Percentiles rank a stretch among this genome's conserved stretches.
Evolutionary conservation across 2,797 vertebrate species (phyloP).

Genomic region (Pantherophis vulpinus): DNA sequence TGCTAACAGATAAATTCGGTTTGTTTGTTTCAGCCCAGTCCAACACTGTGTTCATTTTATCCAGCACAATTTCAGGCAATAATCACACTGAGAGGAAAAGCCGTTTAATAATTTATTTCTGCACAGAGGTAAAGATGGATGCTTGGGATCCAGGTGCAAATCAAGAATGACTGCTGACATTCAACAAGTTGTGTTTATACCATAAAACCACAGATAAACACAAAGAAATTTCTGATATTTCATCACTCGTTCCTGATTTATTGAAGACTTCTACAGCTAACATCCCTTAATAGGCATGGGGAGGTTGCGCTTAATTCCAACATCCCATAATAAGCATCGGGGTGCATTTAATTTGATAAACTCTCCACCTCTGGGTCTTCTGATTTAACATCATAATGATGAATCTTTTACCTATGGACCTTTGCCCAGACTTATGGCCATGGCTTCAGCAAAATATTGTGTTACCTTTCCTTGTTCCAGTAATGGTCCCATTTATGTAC

Average conservation of each 20-base stretch:
- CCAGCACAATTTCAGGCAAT: background rate
- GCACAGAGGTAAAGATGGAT: background rate
- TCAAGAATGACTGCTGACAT: background rate
- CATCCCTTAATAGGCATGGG: too few species aligned
- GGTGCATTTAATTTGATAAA: too few species aligned
- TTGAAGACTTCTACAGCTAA: background rate
- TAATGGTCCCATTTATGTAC: too few species aligned
- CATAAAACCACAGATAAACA: background rate
- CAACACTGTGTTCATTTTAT: background rate
- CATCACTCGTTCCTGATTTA: background rate
- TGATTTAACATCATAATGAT: too few species aligned
- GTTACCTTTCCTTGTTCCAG: too few species aligned
- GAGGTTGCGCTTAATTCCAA: too few species aligned
- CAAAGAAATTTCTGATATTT: background rate
- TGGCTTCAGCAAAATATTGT: too few species aligned
- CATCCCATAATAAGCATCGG: too few species aligned
- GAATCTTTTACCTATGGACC: too few species aligned
- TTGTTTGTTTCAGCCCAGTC: background rate
- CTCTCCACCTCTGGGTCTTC: too few species aligned
- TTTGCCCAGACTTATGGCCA: too few species aligned
- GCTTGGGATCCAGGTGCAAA: background rate
- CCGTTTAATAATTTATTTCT: background rate
- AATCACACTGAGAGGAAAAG: background rate
- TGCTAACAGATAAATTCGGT: background rate
- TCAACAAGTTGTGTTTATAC: background rate